Percentiles rank a stretch among this genome's conserved stretches.
phyloP scores from a whole-genome alignment of 2,797 vertebrate species.

The Paramormyrops hopkinsi region DNA sequence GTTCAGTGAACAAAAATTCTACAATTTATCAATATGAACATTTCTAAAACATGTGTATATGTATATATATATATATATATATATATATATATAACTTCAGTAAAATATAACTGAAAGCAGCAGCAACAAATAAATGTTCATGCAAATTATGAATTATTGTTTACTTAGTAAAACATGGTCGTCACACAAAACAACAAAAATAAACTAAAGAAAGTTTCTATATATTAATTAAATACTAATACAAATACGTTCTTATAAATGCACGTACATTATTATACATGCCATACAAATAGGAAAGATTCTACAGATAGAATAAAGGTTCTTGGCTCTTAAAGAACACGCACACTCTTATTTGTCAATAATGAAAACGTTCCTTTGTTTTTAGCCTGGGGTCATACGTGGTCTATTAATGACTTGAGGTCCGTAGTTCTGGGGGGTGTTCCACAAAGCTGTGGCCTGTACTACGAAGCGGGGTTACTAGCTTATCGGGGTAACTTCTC shows the following conservation, averaged over 20 bases:
- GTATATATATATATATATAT: not conserved
- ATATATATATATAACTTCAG: not conserved
- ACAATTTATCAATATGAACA: not conserved
- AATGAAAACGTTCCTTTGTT: not conserved
- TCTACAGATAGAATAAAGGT: not conserved
- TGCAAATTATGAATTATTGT: not conserved
- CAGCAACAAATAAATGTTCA: not conserved
- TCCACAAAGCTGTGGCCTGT: not conserved
- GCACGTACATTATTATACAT: not conserved
- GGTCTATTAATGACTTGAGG: not conserved
- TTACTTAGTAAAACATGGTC: not conserved
- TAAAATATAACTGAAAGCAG: not conserved
- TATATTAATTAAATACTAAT: not conserved
- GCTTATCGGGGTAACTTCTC: no score
- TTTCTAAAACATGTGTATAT: not conserved
- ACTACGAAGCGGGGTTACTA: no score
- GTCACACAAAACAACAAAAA: constrained; percentile 1
- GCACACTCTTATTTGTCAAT: not conserved
- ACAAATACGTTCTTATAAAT: not conserved
- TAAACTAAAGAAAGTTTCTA: not conserved
- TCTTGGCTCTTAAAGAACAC: not conserved
- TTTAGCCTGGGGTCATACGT: not conserved
- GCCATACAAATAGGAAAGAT: not conserved
- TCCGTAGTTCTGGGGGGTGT: not conserved
- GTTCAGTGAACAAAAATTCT: not conserved